phyloP scores from a whole-genome alignment of 1,140 invertebrate species.

The Penaeus indicus region DNA sequence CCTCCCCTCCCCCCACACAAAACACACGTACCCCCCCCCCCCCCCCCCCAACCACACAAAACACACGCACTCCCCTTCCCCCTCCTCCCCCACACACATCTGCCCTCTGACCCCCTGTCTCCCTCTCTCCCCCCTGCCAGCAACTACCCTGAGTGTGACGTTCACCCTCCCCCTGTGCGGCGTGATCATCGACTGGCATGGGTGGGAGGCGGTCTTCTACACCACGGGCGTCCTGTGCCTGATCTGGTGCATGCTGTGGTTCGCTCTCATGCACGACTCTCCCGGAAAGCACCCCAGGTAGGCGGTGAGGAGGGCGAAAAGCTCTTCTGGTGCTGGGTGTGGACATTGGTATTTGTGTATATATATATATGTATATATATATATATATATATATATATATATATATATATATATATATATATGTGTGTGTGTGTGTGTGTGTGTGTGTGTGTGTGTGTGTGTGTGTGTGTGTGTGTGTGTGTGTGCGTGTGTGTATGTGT shows the following conservation, averaged over 20 bases:
- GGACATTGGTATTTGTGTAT: neutral
- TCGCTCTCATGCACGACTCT: neutral
- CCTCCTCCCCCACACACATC: too few species aligned
- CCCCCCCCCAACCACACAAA: too few species aligned
- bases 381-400: constrained; percentile 22
- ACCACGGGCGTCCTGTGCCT: neutral
- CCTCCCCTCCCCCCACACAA: too few species aligned
- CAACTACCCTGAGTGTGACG: neutral
- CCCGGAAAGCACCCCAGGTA: neutral
- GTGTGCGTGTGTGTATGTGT: neutral
- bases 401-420: constrained; percentile 6
- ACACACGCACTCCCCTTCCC: too few species aligned
- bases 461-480: neutral
- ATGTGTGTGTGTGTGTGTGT: neutral
- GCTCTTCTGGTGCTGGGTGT: too few species aligned
- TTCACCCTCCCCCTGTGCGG: neutral
- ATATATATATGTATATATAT: neutral
- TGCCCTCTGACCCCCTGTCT: too few species aligned
- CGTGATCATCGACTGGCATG: neutral
- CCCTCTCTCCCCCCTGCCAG: neutral
- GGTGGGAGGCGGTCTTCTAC: constrained; percentile 8
- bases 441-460: neutral
- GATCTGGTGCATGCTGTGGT: neutral
- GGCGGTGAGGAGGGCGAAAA: neutral
- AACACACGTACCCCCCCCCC: too few species aligned